Evolutionary conservation across 2,888 invertebrate species (phyloP), one percentile per base, ranked within the genome.

Genomic region (Melipona bicolor): DNA sequence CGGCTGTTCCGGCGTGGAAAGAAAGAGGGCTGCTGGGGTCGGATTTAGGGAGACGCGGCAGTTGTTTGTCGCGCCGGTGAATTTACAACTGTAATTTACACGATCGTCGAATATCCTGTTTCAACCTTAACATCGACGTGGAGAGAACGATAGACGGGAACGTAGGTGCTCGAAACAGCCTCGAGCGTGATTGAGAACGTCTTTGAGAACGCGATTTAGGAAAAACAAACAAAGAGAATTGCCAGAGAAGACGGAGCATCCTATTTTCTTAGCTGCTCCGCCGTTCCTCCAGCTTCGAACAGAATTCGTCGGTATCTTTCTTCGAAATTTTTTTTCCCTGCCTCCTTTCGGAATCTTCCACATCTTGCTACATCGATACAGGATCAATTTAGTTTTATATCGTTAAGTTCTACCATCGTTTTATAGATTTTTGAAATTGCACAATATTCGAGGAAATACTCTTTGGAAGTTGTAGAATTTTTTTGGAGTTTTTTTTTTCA

Each of bases 1-100:
- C 21, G 50, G 56, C n/a, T 49, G 69, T 54, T 64, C 21, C 24
- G 13, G 15, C 36, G 21, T 32, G 27, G 13, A 54, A 36, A 24
- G 21, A n/a, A 43, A 43, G n/a, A 2, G 61, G 56, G 24, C 4
- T 43, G 43, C 43, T 43, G 43, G 43, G 36, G 21, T 43, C 27
- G 65, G 56, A 71, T 80, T 77, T 54, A 24, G 59, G 59, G 36
- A 50, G 43, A 77, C 64, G 65, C n/a, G 43, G 36, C 65, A 65
- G 74, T 74, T 72, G 72, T 72, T 64, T 36, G 74, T 56, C 74
- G 24, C 65, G 50, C 21, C 24, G 68, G n/a, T n/a, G 43, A 76
- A 76, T 76, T 68, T 76, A 76, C 75, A 76, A 59, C 75, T 76
- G 68, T 68, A 76, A 76, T 76, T 76, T 76, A 76, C 67, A 50